Base-by-base conservation (phyloP, 1,140 invertebrate genomes). In the Euura lappo region DNA sequence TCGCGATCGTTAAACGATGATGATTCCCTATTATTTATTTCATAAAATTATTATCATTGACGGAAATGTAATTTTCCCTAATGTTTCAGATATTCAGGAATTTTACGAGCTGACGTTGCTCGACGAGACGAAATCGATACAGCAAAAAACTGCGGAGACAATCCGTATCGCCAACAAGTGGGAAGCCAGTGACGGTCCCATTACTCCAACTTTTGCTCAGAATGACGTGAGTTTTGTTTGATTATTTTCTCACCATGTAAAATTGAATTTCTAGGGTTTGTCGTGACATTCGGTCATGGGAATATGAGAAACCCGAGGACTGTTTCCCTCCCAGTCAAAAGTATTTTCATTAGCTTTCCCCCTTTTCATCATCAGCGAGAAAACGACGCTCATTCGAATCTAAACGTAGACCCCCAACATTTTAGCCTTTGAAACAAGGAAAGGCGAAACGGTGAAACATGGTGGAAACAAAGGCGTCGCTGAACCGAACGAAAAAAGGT, bases 21-120 rank as follows among this genome's bases (percentile, higher is more conserved):
- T 28, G 28, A 28, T 28, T 28, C 28, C 28, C 0, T 1, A 28
- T 28, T 28, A 28, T 28, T 28, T 28, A 28, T 28, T 28, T 28
- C 28, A 28, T 28, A 28, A 28, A 28, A 28, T 28, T 28, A 28
- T 28, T 28, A 28, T 28, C 1, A 28, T 28, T 28, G 28, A 28
- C 28, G 28, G 28, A 28, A 28, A 28, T 73, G 42, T 43, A 74
- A 71, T 76, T 75, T 69, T 81, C 81, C 83, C 78, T 81, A 83
- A 83, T 82, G 73, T 93, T 94, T 28, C 93, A 98, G 98, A 99
- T 91, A 99, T 99, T 82, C 97, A 99, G 92, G 97, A 99, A 88
- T 99, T 99, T 88, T 99, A 99, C 89, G 97, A 99, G 90, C 90
- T 98, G 77, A 98, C 97, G 68, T 91, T 99, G 74, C 90, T 99